phyloP scores from a whole-genome alignment of 1,140 invertebrate genomes.

The Drosophila tsacasi region DNA sequence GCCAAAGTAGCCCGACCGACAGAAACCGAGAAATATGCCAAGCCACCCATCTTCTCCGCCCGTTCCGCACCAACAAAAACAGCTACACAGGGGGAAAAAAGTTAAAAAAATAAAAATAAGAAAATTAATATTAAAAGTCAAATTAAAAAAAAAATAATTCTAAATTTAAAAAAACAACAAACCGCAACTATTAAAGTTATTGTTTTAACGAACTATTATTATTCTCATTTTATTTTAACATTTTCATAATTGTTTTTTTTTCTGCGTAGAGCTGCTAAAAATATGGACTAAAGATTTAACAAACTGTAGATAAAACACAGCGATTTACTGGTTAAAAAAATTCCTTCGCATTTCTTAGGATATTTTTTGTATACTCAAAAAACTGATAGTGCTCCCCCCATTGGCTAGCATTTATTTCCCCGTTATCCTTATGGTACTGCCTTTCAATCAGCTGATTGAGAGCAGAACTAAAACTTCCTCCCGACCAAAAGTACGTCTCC shows the following conservation, averaged over 20 bases:
- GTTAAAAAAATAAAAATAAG: too few relatives aligned
- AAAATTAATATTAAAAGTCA: background rate
- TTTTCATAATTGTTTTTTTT: background rate
- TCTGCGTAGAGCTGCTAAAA: background rate
- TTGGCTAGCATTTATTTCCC: background rate
- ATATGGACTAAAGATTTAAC: background rate
- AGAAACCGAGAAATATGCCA: slow-evolving; percentile 43
- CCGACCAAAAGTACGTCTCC: background rate
- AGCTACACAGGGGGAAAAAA: background rate
- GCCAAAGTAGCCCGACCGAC: slow-evolving; percentile 28
- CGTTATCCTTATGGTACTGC: slow-evolving; percentile 1
- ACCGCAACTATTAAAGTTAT: background rate
- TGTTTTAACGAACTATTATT: background rate
- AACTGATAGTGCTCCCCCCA: too few relatives aligned
- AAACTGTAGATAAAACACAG: background rate
- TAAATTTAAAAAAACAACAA: fast-evolving
- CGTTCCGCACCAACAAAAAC: background rate
- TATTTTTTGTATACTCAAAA: background rate
- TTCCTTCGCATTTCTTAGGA: background rate
- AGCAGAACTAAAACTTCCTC: background rate
- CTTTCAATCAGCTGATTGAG: slow-evolving; percentile 9
- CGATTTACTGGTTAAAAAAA: background rate
- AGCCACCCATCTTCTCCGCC: slow-evolving; percentile 5
- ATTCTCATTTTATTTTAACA: background rate
- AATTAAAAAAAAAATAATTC: background rate